These are phyloP conservation scores for Rhinichthys osculus DNA, from an alignment of 2,797 vertebrate genomes.

Conservation along the genomic window DNA sequence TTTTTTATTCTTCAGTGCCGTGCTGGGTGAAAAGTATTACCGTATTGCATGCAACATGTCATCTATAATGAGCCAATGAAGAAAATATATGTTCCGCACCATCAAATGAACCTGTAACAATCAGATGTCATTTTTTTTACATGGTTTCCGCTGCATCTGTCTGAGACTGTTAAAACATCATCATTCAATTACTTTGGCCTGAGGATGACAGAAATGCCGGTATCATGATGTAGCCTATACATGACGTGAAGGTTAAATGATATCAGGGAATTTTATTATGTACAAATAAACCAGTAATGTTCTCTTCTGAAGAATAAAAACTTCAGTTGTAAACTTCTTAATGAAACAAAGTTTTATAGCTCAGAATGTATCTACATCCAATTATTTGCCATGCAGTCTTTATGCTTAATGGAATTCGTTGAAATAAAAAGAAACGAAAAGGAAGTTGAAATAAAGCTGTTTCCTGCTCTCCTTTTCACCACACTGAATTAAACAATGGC, in stretches of 20 bases:
- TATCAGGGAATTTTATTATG: slow-evolving; percentile 84
- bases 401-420: slow-evolving; percentile 84
- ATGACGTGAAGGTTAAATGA: slow-evolving; percentile 76
- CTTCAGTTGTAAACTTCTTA: slow-evolving; percentile 81
- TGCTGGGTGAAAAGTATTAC: slow-evolving; percentile 49
- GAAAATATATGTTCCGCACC: slow-evolving; percentile 47
- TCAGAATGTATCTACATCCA: slow-evolving; percentile 87
- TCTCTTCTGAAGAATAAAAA: slow-evolving; percentile 72
- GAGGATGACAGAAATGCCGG: slow-evolving; percentile 40
- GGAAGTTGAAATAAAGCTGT: slow-evolving; percentile 70
- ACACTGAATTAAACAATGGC: slow-evolving; percentile 47
- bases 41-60: slow-evolving; percentile 51
- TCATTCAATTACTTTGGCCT: slow-evolving; percentile 42
- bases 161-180: slow-evolving; percentile 57
- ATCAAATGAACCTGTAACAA: slow-evolving; percentile 42
- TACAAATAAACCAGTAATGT: slow-evolving; percentile 76
- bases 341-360: slow-evolving; percentile 82
- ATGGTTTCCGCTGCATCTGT: slow-evolving; percentile 54
- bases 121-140: slow-evolving; percentile 47
- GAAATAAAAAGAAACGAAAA: slow-evolving; percentile 80
- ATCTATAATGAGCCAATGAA: slow-evolving; percentile 49
- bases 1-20: slow-evolving; percentile 47
- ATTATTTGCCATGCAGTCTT: slow-evolving; percentile 83
- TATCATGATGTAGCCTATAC: slow-evolving; percentile 67
- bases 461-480: slow-evolving; percentile 52